Evolutionary conservation across 2,113 vertebrate species (phyloP), one percentile per base, ranked within the genome.

Genomic region (Corythaeola cristata): DNA sequence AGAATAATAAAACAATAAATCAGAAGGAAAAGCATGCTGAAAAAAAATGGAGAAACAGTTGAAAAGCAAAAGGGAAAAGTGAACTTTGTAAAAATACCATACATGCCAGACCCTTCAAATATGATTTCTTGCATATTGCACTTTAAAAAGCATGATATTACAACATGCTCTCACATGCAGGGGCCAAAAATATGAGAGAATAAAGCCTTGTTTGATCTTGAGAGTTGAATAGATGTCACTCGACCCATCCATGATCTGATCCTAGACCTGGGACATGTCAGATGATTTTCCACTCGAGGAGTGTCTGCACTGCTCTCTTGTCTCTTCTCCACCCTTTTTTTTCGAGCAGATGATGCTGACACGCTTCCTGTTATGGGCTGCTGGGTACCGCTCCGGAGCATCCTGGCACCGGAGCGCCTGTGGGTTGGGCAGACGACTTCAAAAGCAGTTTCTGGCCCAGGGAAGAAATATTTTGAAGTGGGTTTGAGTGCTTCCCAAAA

Each of bases 1-100:
- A 98, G 98, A 97, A 97, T 86, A 97, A 97, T 97, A 97, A 90
- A 97, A 93, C 94, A 97, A 97, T 98, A 98, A 98, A 98, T 98
- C 95, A 97, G 95, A 91, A 95, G 96, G 96, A 91, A 98, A 98
- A 97, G 82, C 92, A 69, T n/a, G 74, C 71, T 58, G 89, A 80
- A 97, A 98, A 96, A 93, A 98, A 95, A 96, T 52, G 88, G 91
- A 97, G 95, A 97, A 98, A 97, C 94, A 97, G 97, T 98, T 97
- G 95, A 97, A 98, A 98, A 98, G 95, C 84, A 96, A 96, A 95
- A 83, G 89, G 94, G 88, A 88, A 96, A 97, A 96, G 85, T 94
- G 94, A 97, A 96, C 84, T 87, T 95, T 41, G 24, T 97, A 94
- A 98, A 98, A 98, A 98, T 98, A 97, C 96, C 75, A 19, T 95